phyloP scores from a whole-genome alignment of 2,113 vertebrate genomes.

The Empidonax alnorum region DNA sequence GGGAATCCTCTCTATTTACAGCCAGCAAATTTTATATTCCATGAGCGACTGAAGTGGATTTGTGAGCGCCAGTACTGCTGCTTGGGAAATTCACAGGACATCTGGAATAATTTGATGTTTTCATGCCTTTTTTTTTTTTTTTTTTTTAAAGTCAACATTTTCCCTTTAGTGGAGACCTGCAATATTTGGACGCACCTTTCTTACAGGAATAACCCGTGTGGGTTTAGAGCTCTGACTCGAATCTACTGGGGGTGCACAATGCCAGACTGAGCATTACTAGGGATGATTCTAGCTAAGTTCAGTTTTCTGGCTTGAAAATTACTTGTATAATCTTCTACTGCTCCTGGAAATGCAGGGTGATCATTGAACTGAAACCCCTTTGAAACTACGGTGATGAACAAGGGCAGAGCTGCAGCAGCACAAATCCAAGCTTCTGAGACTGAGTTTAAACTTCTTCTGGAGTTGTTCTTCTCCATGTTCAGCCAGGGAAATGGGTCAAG shows the following conservation, averaged over 20 bases:
- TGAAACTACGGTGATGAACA: neutral
- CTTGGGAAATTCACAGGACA: slow-evolving; percentile 25
- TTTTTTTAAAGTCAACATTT: neutral
- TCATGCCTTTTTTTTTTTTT: neutral
- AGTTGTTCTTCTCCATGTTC: neutral
- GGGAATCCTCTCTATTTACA: slow-evolving; percentile 50
- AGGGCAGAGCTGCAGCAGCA: neutral
- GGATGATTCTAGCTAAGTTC: neutral
- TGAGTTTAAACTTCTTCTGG: neutral
- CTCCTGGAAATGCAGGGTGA: neutral
- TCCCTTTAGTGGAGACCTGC: neutral
- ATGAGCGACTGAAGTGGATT: neutral
- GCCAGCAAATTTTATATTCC: neutral
- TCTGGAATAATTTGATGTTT: slow-evolving; percentile 46
- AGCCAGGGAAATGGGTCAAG: neutral
- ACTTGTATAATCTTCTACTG: neutral
- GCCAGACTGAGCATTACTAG: neutral
- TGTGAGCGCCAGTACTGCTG: neutral
- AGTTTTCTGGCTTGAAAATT: neutral
- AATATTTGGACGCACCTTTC: neutral
- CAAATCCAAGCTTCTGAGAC: neutral
- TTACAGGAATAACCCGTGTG: neutral
- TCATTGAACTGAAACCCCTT: neutral
- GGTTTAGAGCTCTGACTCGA: neutral
- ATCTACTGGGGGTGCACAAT: fast-evolving